These are phyloP conservation scores for rabbit (Oryctolagus cuniculus) DNA, from an alignment of 2,113 vertebrate species.

Conservation along the genomic window DNA sequence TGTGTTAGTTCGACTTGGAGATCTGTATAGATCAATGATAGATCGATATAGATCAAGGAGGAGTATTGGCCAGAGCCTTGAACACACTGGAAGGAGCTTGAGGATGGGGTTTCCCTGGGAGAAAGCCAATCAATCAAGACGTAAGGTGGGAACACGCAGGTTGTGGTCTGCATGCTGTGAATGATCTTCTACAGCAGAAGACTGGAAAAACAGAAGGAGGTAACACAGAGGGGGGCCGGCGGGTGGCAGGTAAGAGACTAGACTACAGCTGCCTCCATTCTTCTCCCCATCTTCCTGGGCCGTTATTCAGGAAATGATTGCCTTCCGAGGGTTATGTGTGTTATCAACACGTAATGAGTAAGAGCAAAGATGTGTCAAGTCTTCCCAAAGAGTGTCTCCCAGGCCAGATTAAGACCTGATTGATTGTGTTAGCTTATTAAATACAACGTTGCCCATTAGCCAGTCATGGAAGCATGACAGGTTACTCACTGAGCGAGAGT, in stretches of 20 bases:
- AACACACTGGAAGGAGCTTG: neutral
- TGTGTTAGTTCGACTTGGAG: neutral
- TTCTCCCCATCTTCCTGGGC: too few relatives aligned
- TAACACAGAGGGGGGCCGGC: neutral
- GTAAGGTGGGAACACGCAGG: neutral
- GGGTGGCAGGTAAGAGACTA: neutral
- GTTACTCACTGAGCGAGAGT: neutral
- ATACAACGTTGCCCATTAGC: slow-evolving; percentile 6
- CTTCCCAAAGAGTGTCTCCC: slow-evolving; percentile 50
- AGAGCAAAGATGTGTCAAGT: neutral
- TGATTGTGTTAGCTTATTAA: slow-evolving; percentile 28
- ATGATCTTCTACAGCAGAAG: neutral
- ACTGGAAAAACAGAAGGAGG: neutral
- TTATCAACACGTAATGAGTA: neutral
- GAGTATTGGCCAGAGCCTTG: neutral
- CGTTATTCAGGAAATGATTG: neutral
- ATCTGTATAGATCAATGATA: neutral
- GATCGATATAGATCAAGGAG: neutral
- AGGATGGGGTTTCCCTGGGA: neutral
- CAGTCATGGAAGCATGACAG: neutral
- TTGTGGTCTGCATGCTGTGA: neutral
- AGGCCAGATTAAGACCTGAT: slow-evolving; percentile 59
- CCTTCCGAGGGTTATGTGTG: neutral
- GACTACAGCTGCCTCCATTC: neutral
- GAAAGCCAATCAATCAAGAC: neutral